phyloP scores from a whole-genome alignment of 35 echinoderm and acorn worm species.

The Diadema setosum region DNA sequence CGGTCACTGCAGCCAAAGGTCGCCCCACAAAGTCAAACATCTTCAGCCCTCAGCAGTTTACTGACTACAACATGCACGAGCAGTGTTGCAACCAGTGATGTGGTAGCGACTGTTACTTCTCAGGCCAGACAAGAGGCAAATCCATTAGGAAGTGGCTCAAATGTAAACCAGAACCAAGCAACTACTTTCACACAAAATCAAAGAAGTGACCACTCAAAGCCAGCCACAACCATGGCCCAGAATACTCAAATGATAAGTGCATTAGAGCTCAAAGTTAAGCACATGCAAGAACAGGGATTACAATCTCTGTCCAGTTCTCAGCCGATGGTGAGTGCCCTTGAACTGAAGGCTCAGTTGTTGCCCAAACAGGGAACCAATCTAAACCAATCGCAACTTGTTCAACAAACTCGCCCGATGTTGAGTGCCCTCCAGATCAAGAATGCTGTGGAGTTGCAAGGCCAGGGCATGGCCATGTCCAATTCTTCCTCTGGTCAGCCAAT shows the following conservation, averaged over 20 bases:
- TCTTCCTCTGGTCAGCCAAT: not conserved
- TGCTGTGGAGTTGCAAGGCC: not conserved
- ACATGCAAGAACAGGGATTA: not conserved
- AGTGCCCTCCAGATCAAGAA: not conserved
- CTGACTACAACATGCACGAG: not conserved
- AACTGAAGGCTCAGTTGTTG: not conserved
- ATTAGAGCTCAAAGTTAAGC: not conserved
- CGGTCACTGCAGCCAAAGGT: not conserved
- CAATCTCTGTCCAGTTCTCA: not conserved
- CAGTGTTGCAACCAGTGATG: not conserved
- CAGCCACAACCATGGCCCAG: too few species aligned
- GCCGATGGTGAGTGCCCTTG: not conserved
- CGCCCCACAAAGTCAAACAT: not conserved
- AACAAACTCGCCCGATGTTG: not conserved
- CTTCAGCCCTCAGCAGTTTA: not conserved
- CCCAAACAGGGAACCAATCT: not conserved
- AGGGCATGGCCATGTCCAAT: not conserved
- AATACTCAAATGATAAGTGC: conserved; percentile 4
- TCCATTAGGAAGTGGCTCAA: not conserved
- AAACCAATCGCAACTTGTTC: not conserved
- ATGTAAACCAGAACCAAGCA: not conserved
- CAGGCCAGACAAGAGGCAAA: not conserved
- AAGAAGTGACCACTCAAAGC: too few species aligned
- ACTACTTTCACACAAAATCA: not conserved
- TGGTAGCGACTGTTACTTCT: not conserved